A percentile compares a stretch with the other conserved stretches of the same genome.
Evolutionary conservation across 1,140 invertebrate species (phyloP).

Genomic region (Wiebesia pumilae): DNA sequence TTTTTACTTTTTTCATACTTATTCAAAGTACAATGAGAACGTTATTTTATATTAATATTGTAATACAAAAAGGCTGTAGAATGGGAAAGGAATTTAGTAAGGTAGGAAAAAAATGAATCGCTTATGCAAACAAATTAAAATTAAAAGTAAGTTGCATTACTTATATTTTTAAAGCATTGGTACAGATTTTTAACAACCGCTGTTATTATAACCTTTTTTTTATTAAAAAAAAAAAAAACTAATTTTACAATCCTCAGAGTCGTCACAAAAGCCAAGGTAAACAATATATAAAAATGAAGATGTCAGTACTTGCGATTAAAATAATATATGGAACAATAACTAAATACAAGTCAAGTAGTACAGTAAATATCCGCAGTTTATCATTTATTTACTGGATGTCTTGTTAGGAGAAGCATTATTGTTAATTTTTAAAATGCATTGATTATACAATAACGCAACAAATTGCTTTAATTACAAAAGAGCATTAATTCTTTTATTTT

Average conservation of each 20-base stretch:
- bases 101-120: no score
- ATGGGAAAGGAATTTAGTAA: no score
- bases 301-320: background rate
- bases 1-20: no score
- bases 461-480: background rate
- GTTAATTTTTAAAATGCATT: constrained; percentile 4
- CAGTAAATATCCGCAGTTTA: background rate
- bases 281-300: constrained; percentile 21
- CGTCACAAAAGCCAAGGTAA: constrained; percentile 16
- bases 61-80: no score
- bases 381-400: background rate
- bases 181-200: background rate
- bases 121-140: no score
- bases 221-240: constrained; percentile 36
- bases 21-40: no score
- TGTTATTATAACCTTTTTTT: constrained; percentile 2
- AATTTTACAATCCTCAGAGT: constrained; percentile 34
- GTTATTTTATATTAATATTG: no score
- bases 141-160: no score
- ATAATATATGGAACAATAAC: constrained; percentile 7
- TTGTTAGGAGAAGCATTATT: background rate
- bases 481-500: background rate
- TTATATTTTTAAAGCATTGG: background rate
- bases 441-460: background rate
- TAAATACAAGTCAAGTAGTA: constrained; percentile 15